Conservation (phyloP, 2,888 invertebrate genomes). For the Thysanoteuthis rhombus region DNA sequence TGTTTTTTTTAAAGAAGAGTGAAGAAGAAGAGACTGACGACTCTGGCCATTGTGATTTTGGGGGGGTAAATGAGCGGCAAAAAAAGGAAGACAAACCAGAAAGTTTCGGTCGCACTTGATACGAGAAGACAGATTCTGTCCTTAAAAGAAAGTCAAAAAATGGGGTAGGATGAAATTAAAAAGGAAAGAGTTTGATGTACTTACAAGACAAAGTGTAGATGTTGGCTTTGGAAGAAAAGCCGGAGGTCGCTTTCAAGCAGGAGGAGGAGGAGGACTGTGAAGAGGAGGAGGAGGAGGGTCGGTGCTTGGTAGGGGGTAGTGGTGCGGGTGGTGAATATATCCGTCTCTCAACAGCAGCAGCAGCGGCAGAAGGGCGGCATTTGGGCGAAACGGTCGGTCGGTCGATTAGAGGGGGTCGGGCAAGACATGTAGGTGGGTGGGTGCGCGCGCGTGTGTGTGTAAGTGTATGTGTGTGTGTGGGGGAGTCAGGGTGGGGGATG, state of each 20-base stretch:
- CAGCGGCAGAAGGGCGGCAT: background rate
- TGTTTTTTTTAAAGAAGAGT: no score
- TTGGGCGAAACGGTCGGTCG: conserved; percentile 12
- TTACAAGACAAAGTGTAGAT: conserved; percentile 12
- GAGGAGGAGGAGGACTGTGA: background rate
- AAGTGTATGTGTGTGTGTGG: background rate
- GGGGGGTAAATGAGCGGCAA: background rate
- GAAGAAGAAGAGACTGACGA: no score
- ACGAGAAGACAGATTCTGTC: no score
- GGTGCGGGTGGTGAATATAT: background rate
- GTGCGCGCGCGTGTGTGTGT: background rate
- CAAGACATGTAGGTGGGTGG: background rate
- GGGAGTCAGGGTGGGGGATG: background rate
- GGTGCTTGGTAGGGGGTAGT: background rate
- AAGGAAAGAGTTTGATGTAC: background rate
- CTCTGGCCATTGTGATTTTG: background rate
- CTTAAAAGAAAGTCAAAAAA: background rate
- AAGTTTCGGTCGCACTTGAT: background rate
- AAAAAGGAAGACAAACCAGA: background rate
- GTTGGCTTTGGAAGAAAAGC: background rate
- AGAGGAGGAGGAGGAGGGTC: background rate
- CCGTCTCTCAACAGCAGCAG: background rate
- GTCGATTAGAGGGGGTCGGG: background rate
- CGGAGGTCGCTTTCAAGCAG: background rate
- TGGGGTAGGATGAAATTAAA: background rate